Base-by-base conservation (phyloP, 1,140 invertebrate species). In the Drusus annulatus region DNA sequence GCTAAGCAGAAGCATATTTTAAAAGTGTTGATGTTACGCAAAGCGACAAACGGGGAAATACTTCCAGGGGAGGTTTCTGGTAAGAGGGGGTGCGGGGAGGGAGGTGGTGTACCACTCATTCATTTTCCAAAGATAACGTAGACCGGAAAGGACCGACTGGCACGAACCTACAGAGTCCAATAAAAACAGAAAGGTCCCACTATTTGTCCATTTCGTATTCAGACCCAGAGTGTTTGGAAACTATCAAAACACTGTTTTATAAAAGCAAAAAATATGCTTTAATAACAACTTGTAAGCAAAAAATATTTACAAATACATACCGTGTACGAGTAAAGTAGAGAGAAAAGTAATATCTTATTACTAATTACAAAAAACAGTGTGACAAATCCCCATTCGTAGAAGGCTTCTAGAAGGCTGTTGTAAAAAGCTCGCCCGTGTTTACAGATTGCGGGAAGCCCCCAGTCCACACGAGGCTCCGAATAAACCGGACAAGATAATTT, bases 71-170 rank as follows among this genome's bases (percentile, higher is more conserved):
- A 10, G 63, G 56, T 7, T 23, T 60, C 58, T 19, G 19, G 19
- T 60, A n/a, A 23, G 69, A 19, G 68, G n/a, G 15, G 31, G 1
- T 13, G 45, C 16, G 52, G 68, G n/a, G 15, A n/a, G 1, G 36
- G 45, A 25, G 52, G 54, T 51, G 58, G 75, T 31, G 31, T 25
- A 19, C n/a, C 58, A 65, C 73, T 75, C 56, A 60, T 75, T 76
- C 75, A 62, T 76, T 76, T 76, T 63, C 75, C 56, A 63, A 62
- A 76, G 75, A 76, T 76, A 76, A 65, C 56, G 36, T 51, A 58
- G n/a, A 60, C 63, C 77, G 68, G 77, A 79, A 79, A 79, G 65
- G 51, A 54, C 65, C 65, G 52, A 52, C 77, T 45, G 50, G 56
- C 68, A 79, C 77, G 77, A 79, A 69, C 65, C 16, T 58, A 51